phyloP scores from a whole-genome alignment of 2,797 vertebrate genomes.

The Megaceryle alcyon region DNA sequence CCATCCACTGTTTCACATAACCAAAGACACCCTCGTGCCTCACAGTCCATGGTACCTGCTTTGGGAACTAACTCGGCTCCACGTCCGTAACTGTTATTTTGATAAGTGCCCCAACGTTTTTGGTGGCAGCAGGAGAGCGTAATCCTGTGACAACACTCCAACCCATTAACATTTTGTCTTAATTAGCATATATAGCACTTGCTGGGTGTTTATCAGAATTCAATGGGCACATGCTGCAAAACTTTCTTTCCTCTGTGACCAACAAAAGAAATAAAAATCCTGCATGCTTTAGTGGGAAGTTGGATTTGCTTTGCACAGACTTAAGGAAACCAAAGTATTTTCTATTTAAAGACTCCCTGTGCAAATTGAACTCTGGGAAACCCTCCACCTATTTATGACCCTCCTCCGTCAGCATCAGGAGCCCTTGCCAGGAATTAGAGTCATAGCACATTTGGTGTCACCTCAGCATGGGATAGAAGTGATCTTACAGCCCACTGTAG shows the following conservation, averaged over 20 bases:
- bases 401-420: neutral
- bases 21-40: neutral
- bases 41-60: accelerated
- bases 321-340: neutral
- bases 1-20: accelerated
- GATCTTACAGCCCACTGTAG: neutral
- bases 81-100: neutral
- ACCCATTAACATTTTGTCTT: slow-evolving; percentile 29
- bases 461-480: neutral
- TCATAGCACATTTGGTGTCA: neutral
- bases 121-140: neutral
- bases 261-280: neutral
- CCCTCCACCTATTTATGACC: neutral
- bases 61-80: neutral
- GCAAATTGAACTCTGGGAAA: neutral
- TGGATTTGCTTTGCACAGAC: neutral
- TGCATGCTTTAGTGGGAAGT: neutral
- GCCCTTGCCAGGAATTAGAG: neutral
- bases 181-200: slow-evolving; percentile 40
- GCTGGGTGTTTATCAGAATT: slow-evolving; percentile 12
- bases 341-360: neutral
- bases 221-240: neutral
- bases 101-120: neutral
- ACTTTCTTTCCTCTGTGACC: neutral
- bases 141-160: slow-evolving; percentile 20